Base-by-base conservation (phyloP, 2,113 vertebrate species). In the Aspidoscelis tigris region DNA sequence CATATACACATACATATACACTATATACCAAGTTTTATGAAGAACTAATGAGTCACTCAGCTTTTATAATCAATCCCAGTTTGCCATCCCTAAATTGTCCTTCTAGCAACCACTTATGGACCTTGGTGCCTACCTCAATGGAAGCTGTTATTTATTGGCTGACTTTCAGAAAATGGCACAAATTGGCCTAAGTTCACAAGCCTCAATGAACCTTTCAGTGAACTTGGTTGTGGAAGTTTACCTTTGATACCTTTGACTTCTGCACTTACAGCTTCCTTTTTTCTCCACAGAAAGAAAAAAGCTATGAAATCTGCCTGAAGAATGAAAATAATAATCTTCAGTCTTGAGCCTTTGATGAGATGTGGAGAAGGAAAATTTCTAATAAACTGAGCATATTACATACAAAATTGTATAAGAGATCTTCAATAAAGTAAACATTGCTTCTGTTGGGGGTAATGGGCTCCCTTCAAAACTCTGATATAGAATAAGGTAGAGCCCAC, bases 141-240 rank as follows among this genome's bases (percentile, higher is more conserved):
- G 70, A 65, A 66, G 14, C 14, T 47, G n/a, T 74, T 74, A 74
- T 66, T 80, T 78, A 33, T 75, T 85, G 76, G n/a, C 58, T 85
- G 58, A 43, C 33, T 85, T 75, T 71, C 47, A 80, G 22, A 12
- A 75, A 61, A 68, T 53, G 80, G 14, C 12, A 6, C 81, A 81
- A 74, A 86, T 78, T 90, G 81, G 87, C 66, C 3, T 18, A 81
- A 33, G 4, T 21, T 88, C 66, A 81, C n/a, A 85, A 86, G 61
- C 21, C 5, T 82, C 33, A 66, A 33, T 71, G 2, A 90, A 86
- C 47, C 5, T 82, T 89, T 87, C 5, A 39, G 2, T 1, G 61
- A 84, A 65, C 58, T 41, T 74, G 3, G 12, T 0, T 87, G 80
- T 14, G 18, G 20, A 88, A 71, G 11, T 10, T 16, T 53, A 84